Base-by-base conservation (phyloP, 1,140 invertebrate species). In the Micrasema minimum region DNA sequence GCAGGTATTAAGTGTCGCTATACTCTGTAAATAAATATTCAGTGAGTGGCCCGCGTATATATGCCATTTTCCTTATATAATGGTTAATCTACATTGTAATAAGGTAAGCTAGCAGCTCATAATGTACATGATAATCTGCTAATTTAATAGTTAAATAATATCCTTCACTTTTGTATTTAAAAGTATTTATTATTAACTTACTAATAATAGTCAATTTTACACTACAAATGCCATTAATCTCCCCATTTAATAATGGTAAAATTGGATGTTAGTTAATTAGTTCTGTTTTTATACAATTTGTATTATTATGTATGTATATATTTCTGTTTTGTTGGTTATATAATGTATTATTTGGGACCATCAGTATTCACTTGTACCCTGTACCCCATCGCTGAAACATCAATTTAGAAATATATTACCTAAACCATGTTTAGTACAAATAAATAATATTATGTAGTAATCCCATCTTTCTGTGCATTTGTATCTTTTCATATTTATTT, bases 161-260 rank as follows among this genome's bases (percentile, higher is more conserved):
- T 31, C 26, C 26, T 16, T 41, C 18, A 38, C 38, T 53, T 59
- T 59, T 59, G 55, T 41, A 59, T 43, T 12, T 38, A 31, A 59
- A 41, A 18, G 20, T 43, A 59, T 59, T 59, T 59, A 59, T 59
- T 20, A 59, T 59, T 41, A 59, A 59, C 35, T 59, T 38, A 59
- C 16, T 48, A 48, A 53, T 59, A 59, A 53, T 59, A 59, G 55
- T 64, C 41, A 64, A 64, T 64, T 64, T 64, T 64, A 64, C 43
- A 46, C 59, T 64, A 22, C 41, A 64, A 64, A 64, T 64, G 59
- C 59, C 59, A 64, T 64, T 64, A 18, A 57, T 14, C 31, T 64
- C 23, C 14, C 61, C 41, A 46, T 48, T 46, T 46, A 64, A n/a
- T 64, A 35, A 26, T 31, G 41, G 61, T 31, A 46, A 31, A 45